Evolutionary conservation across 2,888 invertebrate genomes (phyloP), one percentile per base, ranked within the genome.

Genomic region (Cephonodes hylas): DNA sequence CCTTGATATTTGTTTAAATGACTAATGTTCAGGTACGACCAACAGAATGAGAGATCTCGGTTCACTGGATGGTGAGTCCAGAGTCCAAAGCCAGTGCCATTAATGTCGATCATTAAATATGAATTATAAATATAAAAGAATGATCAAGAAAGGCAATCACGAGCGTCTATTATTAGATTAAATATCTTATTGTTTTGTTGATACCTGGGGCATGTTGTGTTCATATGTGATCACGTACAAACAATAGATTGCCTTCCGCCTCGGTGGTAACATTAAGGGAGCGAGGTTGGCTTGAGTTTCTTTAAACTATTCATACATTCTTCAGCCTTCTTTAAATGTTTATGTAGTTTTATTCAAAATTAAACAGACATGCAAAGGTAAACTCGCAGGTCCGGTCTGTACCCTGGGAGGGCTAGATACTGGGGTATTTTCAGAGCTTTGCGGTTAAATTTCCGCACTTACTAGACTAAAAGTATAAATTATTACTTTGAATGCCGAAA

Each of bases 71-170:
- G 63, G 61, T 72, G 63, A 69, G 76, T 77, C 77, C 73, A 73
- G 78, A 75, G 70, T 71, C 84, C 84, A 80, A 84, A 89, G 88
- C 85, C 86, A 85, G 80, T 83, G 81, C 86, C 89, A 89, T 91
- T 90, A 91, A 88, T 86, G 89, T 87, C 84, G 88, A 91, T 91
- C 89, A 91, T 91, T 91, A 91, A 91, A 91, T 89, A 89, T 90
- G 86, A 90, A 91, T 91, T 91, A 91, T 91, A 90, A 91, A 89
- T 89, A 88, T 86, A 85, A 89, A 89, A 88, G 89, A 89, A 89
- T 89, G 86, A 83, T 83, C 70, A 89, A 89, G 88, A 89, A 88
- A 89, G 86, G 90, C 81, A 90, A 90, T 90, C 89, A 88, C 75
- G 73, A 77, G 72, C 81, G 77, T 79, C 84, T 82, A 86, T 89